A percentile compares a stretch with the other conserved stretches of the same genome.
Evolutionary conservation across 2,888 invertebrate genomes (phyloP).

Genomic region (Drosophila limbata): DNA sequence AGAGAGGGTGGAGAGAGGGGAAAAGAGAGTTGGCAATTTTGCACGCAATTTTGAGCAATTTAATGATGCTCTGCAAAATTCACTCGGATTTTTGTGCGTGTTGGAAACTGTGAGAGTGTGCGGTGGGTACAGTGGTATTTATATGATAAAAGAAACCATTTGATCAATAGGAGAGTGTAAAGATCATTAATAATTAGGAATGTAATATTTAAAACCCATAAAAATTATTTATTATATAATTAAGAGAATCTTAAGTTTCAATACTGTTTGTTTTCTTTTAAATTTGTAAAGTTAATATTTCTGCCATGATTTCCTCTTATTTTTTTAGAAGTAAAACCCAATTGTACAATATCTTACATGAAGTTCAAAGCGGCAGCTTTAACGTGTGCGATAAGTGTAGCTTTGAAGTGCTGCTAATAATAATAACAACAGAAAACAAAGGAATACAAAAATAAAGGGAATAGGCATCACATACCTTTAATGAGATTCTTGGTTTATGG

Average conservation of each 20-base stretch:
- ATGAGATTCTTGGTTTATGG: conserved; percentile 48
- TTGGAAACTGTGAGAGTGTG: conserved; percentile 1
- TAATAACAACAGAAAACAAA: conserved; percentile 32
- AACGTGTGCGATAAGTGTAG: conserved; percentile 16
- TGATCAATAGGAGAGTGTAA: background rate
- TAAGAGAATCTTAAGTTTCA: background rate
- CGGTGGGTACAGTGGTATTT: conserved; percentile 22
- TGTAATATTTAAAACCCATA: no score
- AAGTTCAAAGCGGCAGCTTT: conserved; percentile 3
- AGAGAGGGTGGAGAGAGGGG: background rate
- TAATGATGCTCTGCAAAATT: conserved; percentile 61
- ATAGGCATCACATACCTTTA: conserved; percentile 29
- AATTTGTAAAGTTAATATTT: background rate
- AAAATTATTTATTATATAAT: no score
- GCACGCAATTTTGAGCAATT: conserved; percentile 58
- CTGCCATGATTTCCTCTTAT: background rate
- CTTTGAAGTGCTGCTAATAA: conserved; percentile 43
- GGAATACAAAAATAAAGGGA: background rate
- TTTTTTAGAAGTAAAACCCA: background rate
- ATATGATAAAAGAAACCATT: background rate
- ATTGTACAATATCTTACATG: background rate
- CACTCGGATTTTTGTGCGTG: conserved; percentile 23
- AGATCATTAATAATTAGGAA: background rate
- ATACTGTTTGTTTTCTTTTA: background rate
- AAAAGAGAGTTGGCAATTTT: conserved; percentile 35